Evolutionary conservation across 2,797 vertebrate species (phyloP).

Genomic region (Tamandua tetradactyla): DNA sequence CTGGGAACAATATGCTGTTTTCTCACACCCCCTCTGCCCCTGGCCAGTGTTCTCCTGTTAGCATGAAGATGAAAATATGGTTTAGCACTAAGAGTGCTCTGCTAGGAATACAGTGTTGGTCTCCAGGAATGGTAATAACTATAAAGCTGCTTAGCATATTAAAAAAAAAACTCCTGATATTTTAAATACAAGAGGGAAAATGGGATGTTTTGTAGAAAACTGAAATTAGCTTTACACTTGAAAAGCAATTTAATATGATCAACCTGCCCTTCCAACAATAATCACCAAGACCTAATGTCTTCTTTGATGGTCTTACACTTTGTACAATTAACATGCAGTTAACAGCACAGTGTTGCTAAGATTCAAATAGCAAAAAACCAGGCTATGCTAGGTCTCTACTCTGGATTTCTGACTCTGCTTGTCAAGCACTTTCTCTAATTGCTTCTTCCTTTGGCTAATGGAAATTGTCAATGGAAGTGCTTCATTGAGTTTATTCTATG

Average conservation of each 20-base stretch:
- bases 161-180: conserved; percentile 1
- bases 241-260: conserved; percentile 47
- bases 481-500: not conserved
- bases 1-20: not conserved
- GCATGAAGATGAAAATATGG: not conserved
- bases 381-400: not conserved
- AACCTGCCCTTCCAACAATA: not conserved
- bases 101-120: not conserved
- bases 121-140: not conserved
- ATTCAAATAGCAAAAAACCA: not conserved
- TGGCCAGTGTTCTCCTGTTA: not conserved
- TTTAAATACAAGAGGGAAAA: conserved; percentile 27
- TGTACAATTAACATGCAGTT: not conserved
- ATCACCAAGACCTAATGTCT: not conserved
- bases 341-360: conserved; percentile 24
- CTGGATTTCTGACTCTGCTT: not conserved
- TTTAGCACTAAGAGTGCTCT: not conserved
- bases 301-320: not conserved
- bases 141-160: not conserved
- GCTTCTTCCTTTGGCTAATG: not conserved
- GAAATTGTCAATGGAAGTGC: not conserved
- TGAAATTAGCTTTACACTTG: conserved; percentile 8
- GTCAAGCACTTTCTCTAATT: not conserved
- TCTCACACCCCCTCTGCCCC: not conserved
- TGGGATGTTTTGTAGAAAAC: conserved; percentile 16